Evolutionary conservation across 2,797 vertebrate species (phyloP).

Genomic region (Uromys caudimaculatus): DNA sequence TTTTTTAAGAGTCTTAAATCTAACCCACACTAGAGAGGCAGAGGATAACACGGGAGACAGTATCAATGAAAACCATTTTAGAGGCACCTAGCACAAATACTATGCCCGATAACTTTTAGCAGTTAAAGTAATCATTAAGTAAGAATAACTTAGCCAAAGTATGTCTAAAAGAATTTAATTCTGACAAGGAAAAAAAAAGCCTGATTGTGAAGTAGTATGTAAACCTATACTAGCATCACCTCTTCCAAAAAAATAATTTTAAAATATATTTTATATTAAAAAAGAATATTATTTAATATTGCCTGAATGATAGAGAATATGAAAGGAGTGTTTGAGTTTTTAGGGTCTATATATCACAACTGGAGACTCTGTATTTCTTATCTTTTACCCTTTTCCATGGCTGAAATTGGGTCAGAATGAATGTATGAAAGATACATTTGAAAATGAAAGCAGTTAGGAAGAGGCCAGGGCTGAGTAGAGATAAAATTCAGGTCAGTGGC

Average conservation of each 20-base stretch:
- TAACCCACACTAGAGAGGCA: too few species aligned
- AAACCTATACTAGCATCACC: not conserved
- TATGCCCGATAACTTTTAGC: not conserved
- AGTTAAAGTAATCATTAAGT: not conserved
- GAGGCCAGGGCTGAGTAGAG: not conserved
- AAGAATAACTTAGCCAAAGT: constrained; percentile 47
- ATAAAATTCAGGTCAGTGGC: not conserved
- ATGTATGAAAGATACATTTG: not conserved
- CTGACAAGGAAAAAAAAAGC: not conserved
- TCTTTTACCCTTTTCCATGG: not conserved
- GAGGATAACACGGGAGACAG: not conserved
- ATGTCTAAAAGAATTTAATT: not conserved
- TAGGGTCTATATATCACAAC: not conserved
- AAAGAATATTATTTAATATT: constrained; percentile 35
- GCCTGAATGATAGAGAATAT: not conserved
- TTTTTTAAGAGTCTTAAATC: too few species aligned
- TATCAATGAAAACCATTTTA: not conserved
- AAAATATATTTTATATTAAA: not conserved
- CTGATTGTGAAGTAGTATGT: constrained; percentile 20
- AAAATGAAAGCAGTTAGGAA: constrained; percentile 38
- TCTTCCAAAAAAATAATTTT: not conserved
- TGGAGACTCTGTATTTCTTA: constrained; percentile 25
- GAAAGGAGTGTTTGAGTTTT: constrained; percentile 13
- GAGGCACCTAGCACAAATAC: not conserved
- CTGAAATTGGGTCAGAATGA: constrained; percentile 21